phyloP scores from a whole-genome alignment of 2,113 vertebrate genomes.

The Campylorhamphus procurvoides region DNA sequence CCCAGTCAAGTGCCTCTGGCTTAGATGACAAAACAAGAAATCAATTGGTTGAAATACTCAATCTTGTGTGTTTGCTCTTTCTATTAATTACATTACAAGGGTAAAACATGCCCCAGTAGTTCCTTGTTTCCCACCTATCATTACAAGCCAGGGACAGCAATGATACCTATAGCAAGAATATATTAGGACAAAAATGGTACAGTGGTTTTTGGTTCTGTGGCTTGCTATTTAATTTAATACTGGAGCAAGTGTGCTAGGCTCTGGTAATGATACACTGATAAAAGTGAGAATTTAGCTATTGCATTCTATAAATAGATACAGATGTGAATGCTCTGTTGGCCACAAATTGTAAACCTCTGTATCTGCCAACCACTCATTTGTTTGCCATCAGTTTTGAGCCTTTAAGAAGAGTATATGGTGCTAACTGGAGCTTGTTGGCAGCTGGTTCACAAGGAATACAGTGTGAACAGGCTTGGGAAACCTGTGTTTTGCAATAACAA shows the following conservation, averaged over 20 bases:
- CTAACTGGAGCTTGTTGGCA: background rate
- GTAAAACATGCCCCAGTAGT: background rate
- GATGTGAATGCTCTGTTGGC: background rate
- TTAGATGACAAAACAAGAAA: conserved; percentile 1
- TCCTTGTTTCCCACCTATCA: background rate
- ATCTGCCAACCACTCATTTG: background rate
- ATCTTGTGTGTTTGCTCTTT: background rate
- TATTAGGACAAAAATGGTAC: background rate
- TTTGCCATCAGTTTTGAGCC: background rate
- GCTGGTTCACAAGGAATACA: background rate
- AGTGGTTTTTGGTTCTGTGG: background rate
- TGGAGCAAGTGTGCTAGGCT: background rate
- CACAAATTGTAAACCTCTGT: background rate
- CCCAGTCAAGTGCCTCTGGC: background rate
- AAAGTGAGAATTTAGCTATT: background rate
- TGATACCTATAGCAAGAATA: background rate
- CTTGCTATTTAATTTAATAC: background rate
- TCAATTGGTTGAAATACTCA: background rate
- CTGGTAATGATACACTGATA: background rate
- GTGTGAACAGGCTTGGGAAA: background rate
- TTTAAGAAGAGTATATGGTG: background rate
- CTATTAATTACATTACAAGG: conserved; percentile 17
- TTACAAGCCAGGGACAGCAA: background rate
- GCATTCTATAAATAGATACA: background rate
- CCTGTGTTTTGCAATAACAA: background rate